Percentiles rank a stretch among this genome's conserved stretches.
These are phyloP conservation scores for Acanthis flammea DNA, from an alignment of 2,797 vertebrate genomes.

Conservation along the genomic window DNA sequence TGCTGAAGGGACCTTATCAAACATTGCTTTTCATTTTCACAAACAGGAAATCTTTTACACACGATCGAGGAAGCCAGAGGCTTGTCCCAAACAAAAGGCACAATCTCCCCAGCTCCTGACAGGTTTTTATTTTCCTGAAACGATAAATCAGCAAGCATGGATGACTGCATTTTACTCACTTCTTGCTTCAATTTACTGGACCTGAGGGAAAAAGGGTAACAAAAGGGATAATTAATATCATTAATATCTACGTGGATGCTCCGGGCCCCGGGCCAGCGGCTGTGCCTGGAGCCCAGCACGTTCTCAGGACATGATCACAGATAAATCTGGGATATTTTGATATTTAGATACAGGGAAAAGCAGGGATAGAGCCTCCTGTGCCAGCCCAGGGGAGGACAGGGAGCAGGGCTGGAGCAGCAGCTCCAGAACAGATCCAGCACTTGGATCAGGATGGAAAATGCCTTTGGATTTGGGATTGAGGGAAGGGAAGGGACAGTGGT, in stretches of 20 bases:
- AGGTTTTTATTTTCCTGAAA: slow-evolving; percentile 52
- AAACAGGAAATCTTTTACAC: slow-evolving; percentile 60
- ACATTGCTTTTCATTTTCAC: background rate
- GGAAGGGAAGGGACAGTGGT: background rate
- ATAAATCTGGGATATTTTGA: background rate
- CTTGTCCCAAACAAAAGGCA: slow-evolving; percentile 53
- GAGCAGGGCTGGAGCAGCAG: background rate
- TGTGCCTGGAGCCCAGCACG: background rate
- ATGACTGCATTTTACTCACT: background rate
- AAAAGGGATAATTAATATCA: slow-evolving; percentile 18
- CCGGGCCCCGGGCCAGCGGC: background rate
- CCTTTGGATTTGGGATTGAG: background rate
- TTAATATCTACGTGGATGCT: background rate
- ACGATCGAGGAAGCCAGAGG: slow-evolving; percentile 6
- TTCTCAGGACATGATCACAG: background rate
- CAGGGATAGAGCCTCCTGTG: background rate
- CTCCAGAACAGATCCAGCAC: background rate
- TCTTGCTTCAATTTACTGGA: slow-evolving; percentile 17
- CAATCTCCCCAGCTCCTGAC: background rate
- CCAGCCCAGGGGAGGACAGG: background rate
- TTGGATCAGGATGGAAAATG: background rate
- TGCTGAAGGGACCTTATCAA: background rate
- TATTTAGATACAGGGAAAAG: background rate
- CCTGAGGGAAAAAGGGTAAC: background rate
- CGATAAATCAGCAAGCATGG: slow-evolving; percentile 49